Conservation (phyloP, 2,888 invertebrate genomes). For the Chironomus riparius region DNA sequence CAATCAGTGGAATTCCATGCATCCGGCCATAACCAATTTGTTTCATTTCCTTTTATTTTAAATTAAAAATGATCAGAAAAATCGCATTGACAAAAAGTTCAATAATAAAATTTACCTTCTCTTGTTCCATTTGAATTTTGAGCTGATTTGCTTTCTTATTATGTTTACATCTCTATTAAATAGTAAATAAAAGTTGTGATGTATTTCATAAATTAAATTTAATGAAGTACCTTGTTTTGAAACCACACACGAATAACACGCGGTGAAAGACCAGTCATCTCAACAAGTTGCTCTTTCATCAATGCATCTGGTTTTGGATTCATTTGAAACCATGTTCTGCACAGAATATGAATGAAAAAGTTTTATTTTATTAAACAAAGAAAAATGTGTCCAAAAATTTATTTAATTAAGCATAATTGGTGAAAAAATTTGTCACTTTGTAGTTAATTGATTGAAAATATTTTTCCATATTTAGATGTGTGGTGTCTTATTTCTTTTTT, state of each 20-base stretch:
- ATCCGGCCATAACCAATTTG: slow-evolving; percentile 88
- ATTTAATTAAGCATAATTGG: neutral
- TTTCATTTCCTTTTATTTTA: slow-evolving; percentile 80
- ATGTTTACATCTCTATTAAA: slow-evolving; percentile 71
- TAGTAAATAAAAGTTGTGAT: neutral
- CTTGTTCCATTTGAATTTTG: slow-evolving; percentile 96
- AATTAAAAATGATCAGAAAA: neutral
- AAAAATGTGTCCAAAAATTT: slow-evolving; percentile 33
- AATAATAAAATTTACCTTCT: slow-evolving; percentile 63
- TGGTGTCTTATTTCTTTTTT: neutral
- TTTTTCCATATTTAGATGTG: neutral
- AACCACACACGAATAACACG: slow-evolving; percentile 99
- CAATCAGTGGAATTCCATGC: slow-evolving; percentile 97
- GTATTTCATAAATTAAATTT: neutral
- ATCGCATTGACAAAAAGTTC: neutral
- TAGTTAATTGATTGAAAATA: slow-evolving; percentile 13
- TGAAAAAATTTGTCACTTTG: slow-evolving; percentile 14
- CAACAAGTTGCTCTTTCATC: slow-evolving; percentile 98
- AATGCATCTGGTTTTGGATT: slow-evolving; percentile 98
- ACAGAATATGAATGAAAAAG: slow-evolving; percentile 28
- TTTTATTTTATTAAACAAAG: slow-evolving; percentile 31
- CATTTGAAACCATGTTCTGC: slow-evolving; percentile 86
- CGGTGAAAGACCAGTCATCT: slow-evolving; percentile 96
- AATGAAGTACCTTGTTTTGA: slow-evolving; percentile 65
- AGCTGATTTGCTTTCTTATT: slow-evolving; percentile 94